Conservation (phyloP, 2,113 vertebrate genomes). For the Chloroceryle aenea region DNA sequence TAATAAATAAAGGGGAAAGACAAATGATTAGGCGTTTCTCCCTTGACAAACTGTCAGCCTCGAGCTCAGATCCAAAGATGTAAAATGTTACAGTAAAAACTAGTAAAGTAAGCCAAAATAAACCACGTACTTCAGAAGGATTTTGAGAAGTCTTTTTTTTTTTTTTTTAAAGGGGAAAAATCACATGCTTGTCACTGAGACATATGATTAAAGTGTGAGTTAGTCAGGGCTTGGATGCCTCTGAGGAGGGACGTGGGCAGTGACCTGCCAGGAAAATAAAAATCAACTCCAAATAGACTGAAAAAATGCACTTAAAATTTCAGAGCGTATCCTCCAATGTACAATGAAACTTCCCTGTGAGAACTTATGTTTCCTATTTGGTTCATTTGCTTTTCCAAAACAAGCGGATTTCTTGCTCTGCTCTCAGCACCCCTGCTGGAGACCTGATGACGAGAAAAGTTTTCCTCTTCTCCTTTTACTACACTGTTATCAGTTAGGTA, state of each 20-base stretch:
- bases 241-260: conserved; percentile 58
- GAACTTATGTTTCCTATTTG: conserved; percentile 72
- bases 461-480: conserved; percentile 49
- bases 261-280: conserved; percentile 74
- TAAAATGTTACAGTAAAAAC: conserved; percentile 42
- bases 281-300: conserved; percentile 61
- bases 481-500: neutral
- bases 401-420: conserved; percentile 61
- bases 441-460: conserved; percentile 12
- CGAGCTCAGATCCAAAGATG: conserved; percentile 35
- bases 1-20: conserved; percentile 29
- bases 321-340: conserved; percentile 46
- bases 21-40: conserved; percentile 29
- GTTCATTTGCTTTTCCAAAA: conserved; percentile 73
- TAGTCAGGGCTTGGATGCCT: conserved; percentile 66
- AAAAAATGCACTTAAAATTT: conserved; percentile 63
- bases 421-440: conserved; percentile 67
- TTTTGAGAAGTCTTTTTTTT: neutral
- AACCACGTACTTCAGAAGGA: conserved; percentile 11
- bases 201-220: conserved; percentile 65
- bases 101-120: conserved; percentile 4
- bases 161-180: conserved; percentile 39
- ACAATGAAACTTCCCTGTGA: conserved; percentile 52
- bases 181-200: conserved; percentile 17
- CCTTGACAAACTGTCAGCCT: conserved; percentile 23